Conservation (phyloP, 2,888 invertebrate species). For the Lutraria lutraria region DNA sequence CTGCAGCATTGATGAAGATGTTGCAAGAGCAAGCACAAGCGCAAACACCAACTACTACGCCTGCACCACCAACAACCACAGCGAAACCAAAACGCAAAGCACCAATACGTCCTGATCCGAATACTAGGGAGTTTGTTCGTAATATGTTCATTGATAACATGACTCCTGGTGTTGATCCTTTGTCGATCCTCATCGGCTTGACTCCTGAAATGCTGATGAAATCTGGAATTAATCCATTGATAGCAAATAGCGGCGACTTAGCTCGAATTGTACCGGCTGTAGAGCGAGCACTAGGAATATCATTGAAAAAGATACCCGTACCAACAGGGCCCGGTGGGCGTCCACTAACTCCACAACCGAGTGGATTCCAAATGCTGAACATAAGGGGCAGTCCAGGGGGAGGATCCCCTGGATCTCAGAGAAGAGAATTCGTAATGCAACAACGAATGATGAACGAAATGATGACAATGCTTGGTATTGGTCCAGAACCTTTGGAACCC, state of each 20-base stretch:
- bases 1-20: constrained; percentile 34
- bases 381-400: constrained; percentile 15
- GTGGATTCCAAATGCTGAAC: constrained; percentile 15
- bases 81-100: constrained; percentile 41
- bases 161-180: constrained; percentile 52
- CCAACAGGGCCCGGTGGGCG: constrained; percentile 28
- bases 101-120: constrained; percentile 66
- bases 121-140: constrained; percentile 56
- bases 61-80: constrained; percentile 41
- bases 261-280: constrained; percentile 63
- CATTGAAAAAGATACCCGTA: constrained; percentile 40
- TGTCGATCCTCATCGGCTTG: constrained; percentile 57
- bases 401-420: neutral
- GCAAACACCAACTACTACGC: constrained; percentile 35
- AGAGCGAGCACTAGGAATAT: constrained; percentile 60
- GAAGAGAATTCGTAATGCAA: constrained; percentile 64
- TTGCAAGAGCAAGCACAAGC: constrained; percentile 32
- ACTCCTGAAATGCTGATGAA: constrained; percentile 68
- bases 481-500: constrained; percentile 67
- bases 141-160: constrained; percentile 62
- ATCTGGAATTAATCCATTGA: constrained; percentile 65
- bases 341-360: neutral
- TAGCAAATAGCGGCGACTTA: constrained; percentile 65
- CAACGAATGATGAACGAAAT: constrained; percentile 64
- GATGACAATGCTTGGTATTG: constrained; percentile 64